Conservation (phyloP, 2,113 vertebrate genomes). For the Cyanocitta stelleri region DNA sequence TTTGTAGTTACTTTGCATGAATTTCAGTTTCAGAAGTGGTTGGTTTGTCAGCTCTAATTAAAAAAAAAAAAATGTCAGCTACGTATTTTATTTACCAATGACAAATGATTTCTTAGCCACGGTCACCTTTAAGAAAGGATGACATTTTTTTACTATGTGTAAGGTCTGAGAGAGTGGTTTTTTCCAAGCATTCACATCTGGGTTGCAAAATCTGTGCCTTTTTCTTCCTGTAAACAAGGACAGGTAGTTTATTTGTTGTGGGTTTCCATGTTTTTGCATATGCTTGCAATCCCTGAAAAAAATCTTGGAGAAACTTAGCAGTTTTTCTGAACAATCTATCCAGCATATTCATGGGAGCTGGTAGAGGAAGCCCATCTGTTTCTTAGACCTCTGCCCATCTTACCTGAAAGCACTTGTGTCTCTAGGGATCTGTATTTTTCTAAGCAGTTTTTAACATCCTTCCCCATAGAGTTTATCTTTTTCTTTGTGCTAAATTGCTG, state of each 20-base stretch:
- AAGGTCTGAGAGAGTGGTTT: background rate
- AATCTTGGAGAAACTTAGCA: background rate
- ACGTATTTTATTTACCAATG: background rate
- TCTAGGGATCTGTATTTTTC: background rate
- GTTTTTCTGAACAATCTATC: background rate
- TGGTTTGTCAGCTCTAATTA: background rate
- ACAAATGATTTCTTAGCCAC: background rate
- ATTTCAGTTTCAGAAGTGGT: background rate
- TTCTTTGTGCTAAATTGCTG: background rate
- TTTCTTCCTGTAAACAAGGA: background rate
- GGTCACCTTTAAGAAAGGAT: background rate
- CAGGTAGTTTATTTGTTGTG: background rate
- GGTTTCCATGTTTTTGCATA: background rate
- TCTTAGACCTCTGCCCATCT: background rate
- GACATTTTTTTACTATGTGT: background rate
- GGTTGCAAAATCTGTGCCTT: background rate
- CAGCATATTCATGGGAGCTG: background rate
- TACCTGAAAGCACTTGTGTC: background rate
- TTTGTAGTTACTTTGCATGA: background rate
- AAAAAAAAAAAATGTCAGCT: background rate
- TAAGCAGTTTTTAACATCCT: background rate
- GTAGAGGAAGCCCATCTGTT: background rate
- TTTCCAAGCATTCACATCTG: background rate
- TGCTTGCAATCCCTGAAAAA: background rate
- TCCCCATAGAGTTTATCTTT: background rate